Evolutionary conservation across 2,113 vertebrate species (phyloP), one percentile per base, ranked within the genome.

Genomic region (Erinaceus europaeus): DNA sequence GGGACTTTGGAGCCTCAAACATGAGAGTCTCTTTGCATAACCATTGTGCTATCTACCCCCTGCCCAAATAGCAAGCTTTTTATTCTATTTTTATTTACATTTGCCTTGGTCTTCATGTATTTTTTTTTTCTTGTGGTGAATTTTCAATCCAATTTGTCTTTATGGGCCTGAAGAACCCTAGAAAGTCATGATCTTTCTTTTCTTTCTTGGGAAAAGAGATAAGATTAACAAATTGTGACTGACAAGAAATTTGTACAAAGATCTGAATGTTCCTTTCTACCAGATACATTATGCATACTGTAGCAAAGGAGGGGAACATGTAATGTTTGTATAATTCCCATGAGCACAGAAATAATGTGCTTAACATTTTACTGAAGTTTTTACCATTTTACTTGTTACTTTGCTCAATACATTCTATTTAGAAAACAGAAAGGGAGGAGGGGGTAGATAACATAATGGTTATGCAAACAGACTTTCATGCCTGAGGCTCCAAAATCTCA

Each of bases 211-310:
- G 64, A 76, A 89, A 82, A 25, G 20, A 76, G 18, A 21, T 50
- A 82, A 71, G 76, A 86, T 76, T 62, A 87, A 77, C 48, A 78
- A 48, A 87, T 17, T 59, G 9, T 65, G 36, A 68, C 32, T 55
- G 13, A 46, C 25, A 46, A 71, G 36, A 75, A 89, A 84, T 55
- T 44, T 62, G 64, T 15, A 61, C 9, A 32, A 78, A 71, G 36
- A 88, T 72, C 74, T 40, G 27, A 55, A 79, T 57, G 80, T 83
- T 85, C 74, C 55, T 87, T 85, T 72, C 59, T 3, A 72, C n/a
- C 21, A 86, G 67, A 90, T 76, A 75, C 38, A 61, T 79, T 75
- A 62, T 73, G 88, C 57, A 76, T 57, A 76, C 53, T 42, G 18
- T 44, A 85, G 80, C 50, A 76, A 80, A 27, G 29, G 29, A 84